A percentile compares a stretch with the other conserved stretches of the same genome.
phyloP scores from a whole-genome alignment of 35 echinoderm and acorn worm genomes.

The Lytechinus pictus region DNA sequence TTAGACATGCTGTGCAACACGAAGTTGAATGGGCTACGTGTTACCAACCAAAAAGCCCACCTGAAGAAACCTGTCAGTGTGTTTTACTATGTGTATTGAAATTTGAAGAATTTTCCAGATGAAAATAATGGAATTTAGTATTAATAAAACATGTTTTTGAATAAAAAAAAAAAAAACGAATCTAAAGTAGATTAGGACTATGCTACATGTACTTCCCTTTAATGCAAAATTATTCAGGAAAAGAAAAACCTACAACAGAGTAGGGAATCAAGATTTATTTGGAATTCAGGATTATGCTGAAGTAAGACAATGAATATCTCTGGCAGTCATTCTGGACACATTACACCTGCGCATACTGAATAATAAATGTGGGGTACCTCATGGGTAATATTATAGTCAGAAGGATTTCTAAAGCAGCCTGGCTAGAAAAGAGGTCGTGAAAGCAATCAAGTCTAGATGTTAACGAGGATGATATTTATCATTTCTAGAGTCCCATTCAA shows the following conservation, averaged over 20 bases:
- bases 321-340: not conserved
- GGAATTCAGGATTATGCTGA: not conserved
- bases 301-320: not conserved
- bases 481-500: not conserved
- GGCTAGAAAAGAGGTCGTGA: not conserved
- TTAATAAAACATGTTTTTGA: not conserved
- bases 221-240: no score
- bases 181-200: not conserved
- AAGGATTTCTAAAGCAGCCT: not conserved
- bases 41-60: not conserved
- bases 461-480: not conserved
- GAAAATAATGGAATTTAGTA: not conserved
- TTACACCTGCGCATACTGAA: not conserved
- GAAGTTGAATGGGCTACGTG: not conserved
- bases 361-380: constrained; percentile 11
- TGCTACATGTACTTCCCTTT: no score
- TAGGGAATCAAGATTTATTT: no score
- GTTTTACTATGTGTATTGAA: not conserved
- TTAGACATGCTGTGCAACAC: not conserved
- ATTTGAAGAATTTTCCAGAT: not conserved
- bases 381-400: not conserved
- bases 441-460: not conserved
- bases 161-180: not conserved
- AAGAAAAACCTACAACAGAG: no score
- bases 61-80: not conserved